These are phyloP conservation scores for Phaethon lepturus DNA, from an alignment of 2,113 vertebrate species.

Conservation along the genomic window DNA sequence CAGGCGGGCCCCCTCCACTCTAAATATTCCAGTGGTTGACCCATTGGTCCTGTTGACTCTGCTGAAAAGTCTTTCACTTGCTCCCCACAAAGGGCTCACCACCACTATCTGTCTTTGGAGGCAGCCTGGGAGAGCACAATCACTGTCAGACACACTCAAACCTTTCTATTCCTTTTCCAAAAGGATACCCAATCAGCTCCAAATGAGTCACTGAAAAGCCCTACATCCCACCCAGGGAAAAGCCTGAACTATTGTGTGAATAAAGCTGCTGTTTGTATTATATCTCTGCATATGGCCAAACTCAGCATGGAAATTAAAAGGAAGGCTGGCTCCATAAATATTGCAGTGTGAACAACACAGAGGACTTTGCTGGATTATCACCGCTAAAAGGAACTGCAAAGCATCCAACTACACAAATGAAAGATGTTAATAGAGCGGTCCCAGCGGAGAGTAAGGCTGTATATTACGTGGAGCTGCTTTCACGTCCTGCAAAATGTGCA, in stretches of 20 bases:
- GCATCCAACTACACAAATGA: slow-evolving; percentile 48
- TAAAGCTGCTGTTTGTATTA: not conserved
- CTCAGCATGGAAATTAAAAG: slow-evolving; percentile 10
- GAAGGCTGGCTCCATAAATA: slow-evolving; percentile 55
- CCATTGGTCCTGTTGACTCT: not conserved
- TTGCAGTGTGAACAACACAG: slow-evolving; percentile 32
- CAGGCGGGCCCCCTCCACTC: too few relatives aligned
- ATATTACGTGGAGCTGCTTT: not conserved
- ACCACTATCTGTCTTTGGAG: not conserved
- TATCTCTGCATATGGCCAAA: slow-evolving; percentile 13
- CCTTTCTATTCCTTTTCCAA: not conserved
- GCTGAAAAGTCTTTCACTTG: not conserved
- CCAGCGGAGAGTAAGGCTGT: slow-evolving; percentile 12
- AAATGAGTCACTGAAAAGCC: not conserved
- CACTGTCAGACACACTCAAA: not conserved
- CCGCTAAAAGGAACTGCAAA: slow-evolving; percentile 48
- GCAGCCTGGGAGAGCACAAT: not conserved
- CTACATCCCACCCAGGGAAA: not conserved
- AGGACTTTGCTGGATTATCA: slow-evolving; percentile 62
- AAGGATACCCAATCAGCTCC: not conserved
- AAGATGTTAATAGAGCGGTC: slow-evolving; percentile 55
- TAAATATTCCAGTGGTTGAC: not conserved
- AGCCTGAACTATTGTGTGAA: not conserved
- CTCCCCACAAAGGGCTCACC: not conserved
- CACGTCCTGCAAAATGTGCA: slow-evolving; percentile 5